phyloP scores from a whole-genome alignment of 2,888 invertebrate genomes.

The Pseudanteris insignis region DNA sequence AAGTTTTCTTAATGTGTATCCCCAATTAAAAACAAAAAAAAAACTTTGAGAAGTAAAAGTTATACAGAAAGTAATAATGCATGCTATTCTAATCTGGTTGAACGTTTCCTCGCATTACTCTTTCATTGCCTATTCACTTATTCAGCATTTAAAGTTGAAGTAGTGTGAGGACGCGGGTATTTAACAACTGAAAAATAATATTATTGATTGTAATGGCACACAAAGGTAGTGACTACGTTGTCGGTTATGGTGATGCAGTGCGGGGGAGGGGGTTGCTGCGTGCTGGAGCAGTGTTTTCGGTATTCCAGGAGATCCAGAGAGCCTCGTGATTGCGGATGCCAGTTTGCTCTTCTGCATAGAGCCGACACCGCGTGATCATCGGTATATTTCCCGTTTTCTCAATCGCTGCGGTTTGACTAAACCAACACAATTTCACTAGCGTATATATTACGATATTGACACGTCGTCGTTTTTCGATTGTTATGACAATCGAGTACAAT shows the following conservation, averaged over 20 bases:
- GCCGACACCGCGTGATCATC: slow-evolving; percentile 74
- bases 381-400: slow-evolving; percentile 54
- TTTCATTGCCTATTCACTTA: no score
- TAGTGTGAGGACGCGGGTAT: no score
- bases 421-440: slow-evolving; percentile 27
- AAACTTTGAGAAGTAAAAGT: no score
- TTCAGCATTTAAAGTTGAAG: no score
- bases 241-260: slow-evolving; percentile 66
- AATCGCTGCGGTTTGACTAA: slow-evolving; percentile 26
- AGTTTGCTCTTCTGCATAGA: slow-evolving; percentile 88
- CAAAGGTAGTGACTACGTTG: slow-evolving; percentile 62
- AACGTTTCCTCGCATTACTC: no score
- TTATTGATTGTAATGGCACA: slow-evolving; percentile 27
- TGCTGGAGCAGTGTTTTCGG: slow-evolving; percentile 90
- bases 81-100: no score
- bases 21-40: no score
- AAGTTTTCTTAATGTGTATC: no score
- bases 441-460: slow-evolving; percentile 25
- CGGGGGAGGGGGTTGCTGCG: slow-evolving; percentile 83
- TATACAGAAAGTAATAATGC: no score
- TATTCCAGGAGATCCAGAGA: slow-evolving; percentile 79
- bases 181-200: not conserved
- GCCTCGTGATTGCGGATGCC: slow-evolving; percentile 88
- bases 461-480: slow-evolving; percentile 16
- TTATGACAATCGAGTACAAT: not conserved